phyloP scores from a whole-genome alignment of 2,113 vertebrate species.

The Peromyscus polionotus region DNA sequence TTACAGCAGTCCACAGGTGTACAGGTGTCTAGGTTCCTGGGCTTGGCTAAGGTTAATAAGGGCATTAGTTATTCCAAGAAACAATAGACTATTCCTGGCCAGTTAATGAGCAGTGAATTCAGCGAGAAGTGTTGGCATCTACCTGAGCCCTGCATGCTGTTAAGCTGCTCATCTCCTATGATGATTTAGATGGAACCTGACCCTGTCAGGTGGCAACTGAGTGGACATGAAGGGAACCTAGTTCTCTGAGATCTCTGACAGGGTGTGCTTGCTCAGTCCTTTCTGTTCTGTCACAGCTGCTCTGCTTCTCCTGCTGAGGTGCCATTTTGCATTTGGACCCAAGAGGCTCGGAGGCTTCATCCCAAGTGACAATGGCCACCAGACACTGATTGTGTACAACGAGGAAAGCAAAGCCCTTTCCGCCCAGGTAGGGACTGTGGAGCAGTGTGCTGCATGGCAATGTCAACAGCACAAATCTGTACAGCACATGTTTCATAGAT shows the following conservation, averaged over 20 bases:
- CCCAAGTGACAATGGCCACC: slow-evolving; percentile 53
- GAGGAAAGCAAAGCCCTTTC: slow-evolving; percentile 66
- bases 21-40: neutral
- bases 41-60: neutral
- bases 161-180: neutral
- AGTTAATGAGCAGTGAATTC: neutral
- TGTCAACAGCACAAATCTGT: neutral
- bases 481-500: neutral
- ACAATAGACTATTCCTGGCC: neutral
- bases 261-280: too few relatives aligned
- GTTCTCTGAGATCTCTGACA: neutral
- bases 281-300: neutral
- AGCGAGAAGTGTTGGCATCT: too few relatives aligned
- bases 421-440: slow-evolving; percentile 23
- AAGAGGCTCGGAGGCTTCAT: neutral
- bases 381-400: slow-evolving; percentile 81
- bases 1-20: neutral
- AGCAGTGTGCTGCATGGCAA: accelerated
- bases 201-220: accelerated
- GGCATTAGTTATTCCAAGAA: neutral
- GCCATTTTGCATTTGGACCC: accelerated
- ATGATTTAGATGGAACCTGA: accelerated
- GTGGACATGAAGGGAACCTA: accelerated
- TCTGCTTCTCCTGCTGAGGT: slow-evolving; percentile 57
- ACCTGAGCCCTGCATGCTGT: accelerated